These are phyloP conservation scores for Psophia crepitans DNA, from an alignment of 2,113 vertebrate genomes.

Conservation along the genomic window DNA sequence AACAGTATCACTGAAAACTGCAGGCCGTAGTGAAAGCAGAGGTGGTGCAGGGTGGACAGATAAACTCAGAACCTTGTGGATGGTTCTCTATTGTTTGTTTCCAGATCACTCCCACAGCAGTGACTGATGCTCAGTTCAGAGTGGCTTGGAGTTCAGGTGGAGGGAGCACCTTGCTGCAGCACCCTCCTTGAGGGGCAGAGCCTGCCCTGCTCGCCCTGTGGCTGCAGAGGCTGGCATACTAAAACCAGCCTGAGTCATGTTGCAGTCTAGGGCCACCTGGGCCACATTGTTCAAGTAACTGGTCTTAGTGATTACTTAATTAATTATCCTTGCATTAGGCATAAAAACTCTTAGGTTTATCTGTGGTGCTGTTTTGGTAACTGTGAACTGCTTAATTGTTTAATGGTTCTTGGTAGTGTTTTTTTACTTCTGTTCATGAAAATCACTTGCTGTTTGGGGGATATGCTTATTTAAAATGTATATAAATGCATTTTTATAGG, in stretches of 20 bases:
- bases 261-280: not conserved
- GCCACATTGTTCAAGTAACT: not conserved
- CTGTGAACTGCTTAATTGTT: not conserved
- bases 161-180: not conserved
- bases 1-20: not conserved
- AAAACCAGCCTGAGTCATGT: not conserved
- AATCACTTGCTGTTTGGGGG: not conserved
- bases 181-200: not conserved
- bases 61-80: not conserved
- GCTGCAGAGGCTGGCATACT: not conserved
- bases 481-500: not conserved
- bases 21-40: not conserved
- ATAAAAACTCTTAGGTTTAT: not conserved
- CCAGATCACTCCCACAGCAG: not conserved
- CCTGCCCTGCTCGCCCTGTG: rapidly evolving
- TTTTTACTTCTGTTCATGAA: not conserved
- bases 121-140: not conserved
- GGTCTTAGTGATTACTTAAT: not conserved
- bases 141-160: not conserved
- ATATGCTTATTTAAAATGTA: not conserved
- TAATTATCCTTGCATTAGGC: not conserved
- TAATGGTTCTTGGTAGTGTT: not conserved
- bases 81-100: not conserved
- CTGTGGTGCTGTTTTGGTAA: not conserved
- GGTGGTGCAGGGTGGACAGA: too few relatives aligned